These are phyloP conservation scores for Theocolax elegans DNA, from an alignment of 1,140 invertebrate genomes.

Conservation along the genomic window DNA sequence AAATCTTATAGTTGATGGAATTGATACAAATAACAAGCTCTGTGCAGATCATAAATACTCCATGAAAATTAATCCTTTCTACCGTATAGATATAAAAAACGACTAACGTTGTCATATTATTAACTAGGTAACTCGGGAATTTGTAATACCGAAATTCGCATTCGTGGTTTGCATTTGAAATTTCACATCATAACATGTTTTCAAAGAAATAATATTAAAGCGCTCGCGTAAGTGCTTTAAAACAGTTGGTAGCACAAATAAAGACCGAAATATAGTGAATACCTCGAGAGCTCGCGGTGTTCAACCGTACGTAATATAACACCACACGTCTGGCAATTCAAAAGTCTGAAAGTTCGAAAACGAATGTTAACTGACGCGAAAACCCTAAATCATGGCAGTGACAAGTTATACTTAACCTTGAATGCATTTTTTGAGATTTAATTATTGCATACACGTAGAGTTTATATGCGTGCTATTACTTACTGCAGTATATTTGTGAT, in stretches of 20 bases:
- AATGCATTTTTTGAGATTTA: slow-evolving; percentile 17
- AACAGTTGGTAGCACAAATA: neutral
- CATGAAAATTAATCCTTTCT: too few species aligned
- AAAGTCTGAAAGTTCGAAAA: slow-evolving; percentile 35
- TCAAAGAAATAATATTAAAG: too few species aligned
- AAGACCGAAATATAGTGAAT: slow-evolving; percentile 2
- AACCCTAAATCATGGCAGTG: slow-evolving; percentile 18
- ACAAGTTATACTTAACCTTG: slow-evolving; percentile 15
- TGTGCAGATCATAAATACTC: too few species aligned
- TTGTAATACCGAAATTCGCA: too few species aligned
- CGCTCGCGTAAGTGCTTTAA: neutral
- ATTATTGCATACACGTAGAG: slow-evolving; percentile 16
- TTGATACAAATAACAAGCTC: too few species aligned
- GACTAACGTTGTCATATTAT: too few species aligned
- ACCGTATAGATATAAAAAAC: too few species aligned
- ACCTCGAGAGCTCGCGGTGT: slow-evolving; percentile 1
- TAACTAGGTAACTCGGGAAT: too few species aligned
- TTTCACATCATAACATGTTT: too few species aligned
- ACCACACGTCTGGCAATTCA: slow-evolving; percentile 10
- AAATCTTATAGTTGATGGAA: too few species aligned
- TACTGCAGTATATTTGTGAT: neutral
- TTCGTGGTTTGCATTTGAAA: too few species aligned
- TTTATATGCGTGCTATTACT: slow-evolving; percentile 1
- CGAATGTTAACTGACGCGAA: slow-evolving; percentile 9
- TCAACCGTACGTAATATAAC: slow-evolving; percentile 14